Evolutionary conservation across 2,797 vertebrate species (phyloP).

Genomic region (Xiphorhynchus erythropygius): DNA sequence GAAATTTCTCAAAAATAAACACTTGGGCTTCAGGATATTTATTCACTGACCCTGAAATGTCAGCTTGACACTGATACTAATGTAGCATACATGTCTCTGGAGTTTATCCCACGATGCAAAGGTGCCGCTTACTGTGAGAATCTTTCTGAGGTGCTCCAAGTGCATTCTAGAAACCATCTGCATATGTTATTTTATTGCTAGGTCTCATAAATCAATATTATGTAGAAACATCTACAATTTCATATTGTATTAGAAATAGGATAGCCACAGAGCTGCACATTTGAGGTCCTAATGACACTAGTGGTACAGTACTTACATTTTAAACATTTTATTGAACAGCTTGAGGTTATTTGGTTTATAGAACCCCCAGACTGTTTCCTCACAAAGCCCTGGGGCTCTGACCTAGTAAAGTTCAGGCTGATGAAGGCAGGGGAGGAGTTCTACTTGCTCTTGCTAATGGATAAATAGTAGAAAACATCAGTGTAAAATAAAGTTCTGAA

Average conservation of each 20-base stretch:
- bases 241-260: conserved; percentile 39
- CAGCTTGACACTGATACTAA: conserved; percentile 66
- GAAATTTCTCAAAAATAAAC: conserved; percentile 65
- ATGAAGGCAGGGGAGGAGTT: neutral
- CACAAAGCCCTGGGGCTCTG: conserved; percentile 22
- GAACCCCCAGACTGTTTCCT: conserved; percentile 41
- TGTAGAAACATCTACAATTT: conserved; percentile 51
- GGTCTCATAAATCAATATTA: conserved; percentile 58
- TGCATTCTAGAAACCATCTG: conserved; percentile 39
- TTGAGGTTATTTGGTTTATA: conserved; percentile 43
- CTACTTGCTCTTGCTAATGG: neutral
- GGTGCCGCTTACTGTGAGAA: conserved; percentile 43
- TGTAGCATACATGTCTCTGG: conserved; percentile 43
- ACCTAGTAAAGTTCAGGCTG: conserved; percentile 50
- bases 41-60: conserved; percentile 75
- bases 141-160: conserved; percentile 33
- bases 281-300: conserved; percentile 22
- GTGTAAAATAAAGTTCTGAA: conserved; percentile 15
- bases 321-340: conserved; percentile 44
- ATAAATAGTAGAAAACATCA: conserved; percentile 19
- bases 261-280: neutral
- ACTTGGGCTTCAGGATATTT: conserved; percentile 66
- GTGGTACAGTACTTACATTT: conserved; percentile 8
- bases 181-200: conserved; percentile 52
- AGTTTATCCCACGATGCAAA: conserved; percentile 31